These are phyloP conservation scores for Acronicta alni DNA, from an alignment of 2,888 invertebrate species.

Conservation along the genomic window DNA sequence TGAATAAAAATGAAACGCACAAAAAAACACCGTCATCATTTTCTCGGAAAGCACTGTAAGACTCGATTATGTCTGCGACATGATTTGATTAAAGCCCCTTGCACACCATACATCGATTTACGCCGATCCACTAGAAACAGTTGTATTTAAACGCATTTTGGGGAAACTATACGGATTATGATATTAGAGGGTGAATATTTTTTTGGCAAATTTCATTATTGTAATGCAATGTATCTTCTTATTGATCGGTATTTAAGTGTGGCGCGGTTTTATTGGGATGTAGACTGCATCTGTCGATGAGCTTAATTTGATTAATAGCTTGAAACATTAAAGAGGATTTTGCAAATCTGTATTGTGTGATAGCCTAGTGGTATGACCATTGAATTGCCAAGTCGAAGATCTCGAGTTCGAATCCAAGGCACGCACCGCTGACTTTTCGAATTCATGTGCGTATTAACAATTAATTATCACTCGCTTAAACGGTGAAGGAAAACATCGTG, in stretches of 20 bases:
- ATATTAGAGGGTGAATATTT: conserved; percentile 74
- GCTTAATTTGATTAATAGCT: conserved; percentile 38
- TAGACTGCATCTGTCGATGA: conserved; percentile 43
- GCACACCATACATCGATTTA: conserved; percentile 59
- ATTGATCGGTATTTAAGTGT: conserved; percentile 61
- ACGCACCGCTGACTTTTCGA: too few species aligned
- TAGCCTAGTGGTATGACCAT: too few species aligned
- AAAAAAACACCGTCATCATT: conserved; percentile 46
- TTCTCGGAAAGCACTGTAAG: conserved; percentile 70
- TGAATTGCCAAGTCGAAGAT: too few species aligned
- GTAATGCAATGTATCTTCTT: conserved; percentile 67
- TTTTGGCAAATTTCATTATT: conserved; percentile 76
- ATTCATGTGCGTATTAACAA: too few species aligned
- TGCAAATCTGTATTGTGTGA: background rate
- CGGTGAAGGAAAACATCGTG: too few species aligned
- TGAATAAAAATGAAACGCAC: conserved; percentile 33
- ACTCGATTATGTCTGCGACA: conserved; percentile 75
- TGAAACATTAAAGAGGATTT: conserved; percentile 7
- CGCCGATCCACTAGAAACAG: conserved; percentile 81
- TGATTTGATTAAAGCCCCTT: conserved; percentile 84
- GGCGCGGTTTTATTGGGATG: conserved; percentile 51
- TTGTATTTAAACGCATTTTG: conserved; percentile 79
- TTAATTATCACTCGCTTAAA: too few species aligned
- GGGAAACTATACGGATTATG: conserved; percentile 66
- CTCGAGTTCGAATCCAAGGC: too few species aligned